These are phyloP conservation scores for Harpalus rufipes DNA, from an alignment of 2,888 invertebrate genomes.

Conservation along the genomic window DNA sequence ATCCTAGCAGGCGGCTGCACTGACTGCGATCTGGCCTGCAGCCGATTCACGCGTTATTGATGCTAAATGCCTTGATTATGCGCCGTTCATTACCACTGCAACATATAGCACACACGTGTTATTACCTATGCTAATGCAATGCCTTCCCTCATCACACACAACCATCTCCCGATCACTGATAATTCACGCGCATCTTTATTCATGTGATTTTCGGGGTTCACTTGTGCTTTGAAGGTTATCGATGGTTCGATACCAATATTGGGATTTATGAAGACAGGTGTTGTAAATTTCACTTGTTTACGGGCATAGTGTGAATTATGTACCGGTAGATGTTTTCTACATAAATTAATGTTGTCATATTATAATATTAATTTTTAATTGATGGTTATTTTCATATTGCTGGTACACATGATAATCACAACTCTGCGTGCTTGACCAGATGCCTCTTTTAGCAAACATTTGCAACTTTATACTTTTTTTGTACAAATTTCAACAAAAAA, in stretches of 20 bases:
- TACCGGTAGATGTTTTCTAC: no score
- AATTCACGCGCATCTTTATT: conserved; percentile 61
- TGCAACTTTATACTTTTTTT: no score
- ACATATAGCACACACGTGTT: conserved; percentile 61
- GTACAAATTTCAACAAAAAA: no score
- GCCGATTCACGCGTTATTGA: conserved; percentile 53
- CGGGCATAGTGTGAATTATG: neutral
- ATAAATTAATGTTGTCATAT: no score
- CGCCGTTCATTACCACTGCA: conserved; percentile 57
- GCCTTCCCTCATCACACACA: conserved; percentile 14
- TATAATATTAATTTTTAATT: no score
- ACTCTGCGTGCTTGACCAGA: no score
- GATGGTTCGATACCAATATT: conserved; percentile 30
- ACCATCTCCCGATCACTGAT: conserved; percentile 54
- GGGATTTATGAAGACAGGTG: conserved; percentile 14
- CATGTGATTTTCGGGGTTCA: conserved; percentile 54
- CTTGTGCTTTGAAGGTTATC: conserved; percentile 45
- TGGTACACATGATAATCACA: no score
- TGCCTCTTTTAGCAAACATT: no score
- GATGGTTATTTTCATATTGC: no score
- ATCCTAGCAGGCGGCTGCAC: conserved; percentile 35
- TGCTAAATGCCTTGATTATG: conserved; percentile 65
- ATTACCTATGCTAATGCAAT: conserved; percentile 63
- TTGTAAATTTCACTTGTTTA: conserved; percentile 14
- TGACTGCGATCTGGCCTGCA: conserved; percentile 14